These are phyloP conservation scores for Pontoporia blainvillei DNA, from an alignment of 2,113 vertebrate genomes.

Conservation along the genomic window DNA sequence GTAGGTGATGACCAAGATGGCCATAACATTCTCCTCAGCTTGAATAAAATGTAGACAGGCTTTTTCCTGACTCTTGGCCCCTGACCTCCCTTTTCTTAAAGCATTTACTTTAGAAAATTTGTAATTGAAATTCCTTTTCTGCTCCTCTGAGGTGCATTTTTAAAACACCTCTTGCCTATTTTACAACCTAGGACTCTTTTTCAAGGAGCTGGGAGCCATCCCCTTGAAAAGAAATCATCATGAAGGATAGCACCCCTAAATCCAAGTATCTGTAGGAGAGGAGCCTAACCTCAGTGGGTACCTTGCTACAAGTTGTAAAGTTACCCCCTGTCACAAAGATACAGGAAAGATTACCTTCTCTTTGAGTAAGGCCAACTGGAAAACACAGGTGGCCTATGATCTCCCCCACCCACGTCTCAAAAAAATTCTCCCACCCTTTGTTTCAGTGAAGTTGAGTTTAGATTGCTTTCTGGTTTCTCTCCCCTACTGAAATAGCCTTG, in stretches of 20 bases:
- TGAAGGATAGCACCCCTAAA: not conserved
- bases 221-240: not conserved
- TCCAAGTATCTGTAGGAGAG: accelerated
- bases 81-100: not conserved
- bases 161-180: not conserved
- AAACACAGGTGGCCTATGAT: not conserved
- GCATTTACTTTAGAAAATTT: not conserved
- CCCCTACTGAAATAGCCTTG: not conserved
- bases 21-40: not conserved
- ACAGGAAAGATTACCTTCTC: not conserved
- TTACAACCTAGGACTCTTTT: not conserved
- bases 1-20: not conserved
- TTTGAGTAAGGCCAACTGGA: not conserved
- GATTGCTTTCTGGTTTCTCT: not conserved
- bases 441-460: not conserved
- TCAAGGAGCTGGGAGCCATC: not conserved
- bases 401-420: not conserved
- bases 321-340: not conserved
- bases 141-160: not conserved
- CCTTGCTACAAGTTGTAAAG: not conserved
- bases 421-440: not conserved
- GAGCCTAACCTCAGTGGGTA: not conserved
- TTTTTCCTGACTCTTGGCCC: not conserved
- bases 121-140: not conserved
- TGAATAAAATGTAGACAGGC: not conserved